Conservation (phyloP, 2,888 invertebrate genomes). For the Malacosoma neustria region DNA sequence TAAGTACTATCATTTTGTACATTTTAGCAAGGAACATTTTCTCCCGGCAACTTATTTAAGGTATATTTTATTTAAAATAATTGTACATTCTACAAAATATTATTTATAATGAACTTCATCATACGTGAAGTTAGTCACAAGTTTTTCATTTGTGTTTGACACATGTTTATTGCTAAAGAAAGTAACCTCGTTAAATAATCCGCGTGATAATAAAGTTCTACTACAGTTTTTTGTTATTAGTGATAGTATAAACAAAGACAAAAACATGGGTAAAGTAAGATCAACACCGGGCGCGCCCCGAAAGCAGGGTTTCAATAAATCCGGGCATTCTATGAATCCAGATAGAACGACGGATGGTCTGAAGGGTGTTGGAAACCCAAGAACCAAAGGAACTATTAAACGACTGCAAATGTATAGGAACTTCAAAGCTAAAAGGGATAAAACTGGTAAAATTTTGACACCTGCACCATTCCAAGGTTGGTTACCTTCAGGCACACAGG, state of each 20-base stretch:
- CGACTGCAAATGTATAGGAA: slow-evolving; percentile 98
- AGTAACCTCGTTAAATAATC: slow-evolving; percentile 13
- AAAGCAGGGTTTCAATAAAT: slow-evolving; percentile 88
- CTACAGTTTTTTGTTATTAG: slow-evolving; percentile 3
- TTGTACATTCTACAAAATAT: no score
- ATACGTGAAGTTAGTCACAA: no score
- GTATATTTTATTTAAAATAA: no score
- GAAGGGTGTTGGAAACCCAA: slow-evolving; percentile 88
- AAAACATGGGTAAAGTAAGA: slow-evolving; percentile 83
- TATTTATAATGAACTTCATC: no score
- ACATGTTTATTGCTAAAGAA: no score
- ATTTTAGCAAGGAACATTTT: no score
- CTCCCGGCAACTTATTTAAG: no score
- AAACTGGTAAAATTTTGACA: slow-evolving; percentile 90
- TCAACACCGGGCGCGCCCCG: slow-evolving; percentile 84
- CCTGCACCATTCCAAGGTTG: slow-evolving; percentile 97
- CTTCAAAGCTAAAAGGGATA: slow-evolving; percentile 95
- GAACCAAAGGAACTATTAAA: slow-evolving; percentile 96
- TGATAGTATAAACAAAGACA: slow-evolving; percentile 3
- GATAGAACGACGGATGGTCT: slow-evolving; percentile 86
- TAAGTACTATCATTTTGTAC: no score
- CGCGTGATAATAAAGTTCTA: slow-evolving; percentile 8
- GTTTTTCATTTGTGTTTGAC: no score
- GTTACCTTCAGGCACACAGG: slow-evolving; percentile 90
- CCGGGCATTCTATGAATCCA: slow-evolving; percentile 96